Base-by-base conservation (phyloP, 2,113 vertebrate species). In the Rutilus rutilus region DNA sequence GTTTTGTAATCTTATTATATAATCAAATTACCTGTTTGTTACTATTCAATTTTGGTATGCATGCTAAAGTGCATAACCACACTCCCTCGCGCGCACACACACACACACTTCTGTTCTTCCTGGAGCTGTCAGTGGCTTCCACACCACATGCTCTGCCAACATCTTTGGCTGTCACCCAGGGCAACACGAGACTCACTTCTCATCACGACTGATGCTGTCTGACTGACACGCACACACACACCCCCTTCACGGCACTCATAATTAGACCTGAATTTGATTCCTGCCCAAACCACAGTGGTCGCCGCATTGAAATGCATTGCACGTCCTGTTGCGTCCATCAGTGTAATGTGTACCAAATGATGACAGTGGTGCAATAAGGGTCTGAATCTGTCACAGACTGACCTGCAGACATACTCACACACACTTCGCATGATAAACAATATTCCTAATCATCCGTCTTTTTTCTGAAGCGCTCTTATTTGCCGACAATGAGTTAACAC, bases 151-250 rank as follows among this genome's bases (percentile, higher is more conserved):
- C 65, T 30, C 76, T 84, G 65, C 50, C 67, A 59, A 62, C 77
- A 80, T 39, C 27, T 78, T 83, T 85, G 42, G n/a, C 30, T 82
- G 54, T 85, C 79, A 85, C 71, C 50, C 79, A 74, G 64, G 64
- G 76, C 77, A 67, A 54, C 73, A 52, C 15, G 27, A 30, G 47
- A 78, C 36, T 69, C 30, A 69, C 78, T 45, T 78, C 45, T 77
- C 62, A 78, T 25, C 54, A 59, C 82, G 50, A 52, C 36, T 85
- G 71, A 78, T 78, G 17, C 27, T 42, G 27, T 62, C 84, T 82
- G 50, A 83, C 79, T 62, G 4, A 64, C 76, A 82, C 69, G 59
- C 14, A 33, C 77, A 77, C 15, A 50, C 59, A 50, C 59, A 54
- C 54, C 30, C 30, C 69, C 69, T 15, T 57, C 7, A 3, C 30